phyloP scores from a whole-genome alignment of 2,888 invertebrate genomes.

The Ypsolopha sequella region DNA sequence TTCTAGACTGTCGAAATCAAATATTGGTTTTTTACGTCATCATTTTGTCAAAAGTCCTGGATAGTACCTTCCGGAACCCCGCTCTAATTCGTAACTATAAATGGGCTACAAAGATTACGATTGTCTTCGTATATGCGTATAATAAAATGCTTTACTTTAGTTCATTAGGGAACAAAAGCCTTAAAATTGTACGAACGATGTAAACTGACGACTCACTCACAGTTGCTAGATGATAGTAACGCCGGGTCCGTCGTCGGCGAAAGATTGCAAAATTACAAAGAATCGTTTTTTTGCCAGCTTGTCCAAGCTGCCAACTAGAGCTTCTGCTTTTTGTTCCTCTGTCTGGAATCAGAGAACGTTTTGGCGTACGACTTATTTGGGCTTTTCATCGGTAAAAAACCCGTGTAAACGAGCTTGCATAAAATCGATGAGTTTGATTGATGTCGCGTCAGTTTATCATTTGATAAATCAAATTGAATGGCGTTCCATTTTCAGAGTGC shows the following conservation, averaged over 20 bases:
- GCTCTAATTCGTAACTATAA: too few relatives aligned
- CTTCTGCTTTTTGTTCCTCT: not conserved
- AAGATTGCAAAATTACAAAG: constrained; percentile 24
- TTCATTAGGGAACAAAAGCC: too few relatives aligned
- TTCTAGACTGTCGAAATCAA: too few relatives aligned
- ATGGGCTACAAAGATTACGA: too few relatives aligned
- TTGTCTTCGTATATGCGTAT: too few relatives aligned
- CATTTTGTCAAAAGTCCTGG: too few relatives aligned
- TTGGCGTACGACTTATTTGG: too few relatives aligned
- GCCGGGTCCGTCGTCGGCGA: constrained; percentile 22
- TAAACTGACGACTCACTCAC: constrained; percentile 14
- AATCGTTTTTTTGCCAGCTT: constrained; percentile 7
- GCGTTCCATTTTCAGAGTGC: not conserved
- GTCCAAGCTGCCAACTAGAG: not conserved
- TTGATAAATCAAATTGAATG: not conserved
- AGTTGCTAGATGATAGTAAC: not conserved
- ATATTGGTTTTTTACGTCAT: too few relatives aligned
- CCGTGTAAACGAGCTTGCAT: not conserved
- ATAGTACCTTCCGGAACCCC: too few relatives aligned
- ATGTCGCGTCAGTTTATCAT: not conserved
- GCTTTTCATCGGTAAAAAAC: not conserved
- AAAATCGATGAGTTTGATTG: not conserved
- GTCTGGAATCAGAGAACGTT: not conserved
- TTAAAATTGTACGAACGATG: too few relatives aligned
- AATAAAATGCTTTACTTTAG: too few relatives aligned